A percentile compares a stretch with the other conserved stretches of the same genome.
Evolutionary conservation across 1,140 invertebrate genomes (phyloP).

Genomic region (Orchestia grillus): DNA sequence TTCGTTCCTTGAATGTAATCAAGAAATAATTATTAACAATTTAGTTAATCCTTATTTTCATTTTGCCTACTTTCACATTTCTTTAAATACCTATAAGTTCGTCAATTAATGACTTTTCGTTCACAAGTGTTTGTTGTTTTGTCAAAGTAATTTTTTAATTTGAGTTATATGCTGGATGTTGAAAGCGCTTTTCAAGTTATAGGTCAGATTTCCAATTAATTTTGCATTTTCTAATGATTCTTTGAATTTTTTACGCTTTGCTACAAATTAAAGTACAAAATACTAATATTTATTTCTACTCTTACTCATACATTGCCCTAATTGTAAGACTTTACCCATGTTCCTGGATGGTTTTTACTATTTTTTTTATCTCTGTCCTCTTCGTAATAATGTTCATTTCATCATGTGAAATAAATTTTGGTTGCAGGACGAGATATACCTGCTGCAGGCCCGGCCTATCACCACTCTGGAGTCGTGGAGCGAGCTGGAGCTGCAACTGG

Average conservation of each 20-base stretch:
- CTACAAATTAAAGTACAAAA: neutral
- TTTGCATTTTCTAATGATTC: neutral
- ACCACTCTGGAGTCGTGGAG: conserved; percentile 55
- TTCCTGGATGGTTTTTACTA: neutral
- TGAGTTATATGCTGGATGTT: neutral
- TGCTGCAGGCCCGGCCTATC: conserved; percentile 57
- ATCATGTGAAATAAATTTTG: neutral
- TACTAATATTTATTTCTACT: neutral
- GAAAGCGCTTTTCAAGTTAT: neutral
- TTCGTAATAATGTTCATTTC: neutral
- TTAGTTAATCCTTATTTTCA: neutral
- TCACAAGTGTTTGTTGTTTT: neutral
- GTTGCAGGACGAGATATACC: conserved; percentile 51
- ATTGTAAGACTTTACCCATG: neutral
- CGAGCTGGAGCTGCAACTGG: conserved; percentile 45
- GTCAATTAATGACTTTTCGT: neutral
- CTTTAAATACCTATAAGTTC: neutral
- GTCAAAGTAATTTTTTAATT: neutral
- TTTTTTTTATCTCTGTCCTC: neutral
- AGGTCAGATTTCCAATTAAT: neutral
- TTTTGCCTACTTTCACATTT: neutral
- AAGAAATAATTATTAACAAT: neutral
- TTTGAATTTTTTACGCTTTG: neutral
- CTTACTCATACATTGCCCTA: neutral
- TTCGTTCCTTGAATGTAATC: neutral